A percentile compares a stretch with the other conserved stretches of the same genome.
These are phyloP conservation scores for Hylyphantes graminicola DNA, from an alignment of 1,140 invertebrate species.

Conservation along the genomic window DNA sequence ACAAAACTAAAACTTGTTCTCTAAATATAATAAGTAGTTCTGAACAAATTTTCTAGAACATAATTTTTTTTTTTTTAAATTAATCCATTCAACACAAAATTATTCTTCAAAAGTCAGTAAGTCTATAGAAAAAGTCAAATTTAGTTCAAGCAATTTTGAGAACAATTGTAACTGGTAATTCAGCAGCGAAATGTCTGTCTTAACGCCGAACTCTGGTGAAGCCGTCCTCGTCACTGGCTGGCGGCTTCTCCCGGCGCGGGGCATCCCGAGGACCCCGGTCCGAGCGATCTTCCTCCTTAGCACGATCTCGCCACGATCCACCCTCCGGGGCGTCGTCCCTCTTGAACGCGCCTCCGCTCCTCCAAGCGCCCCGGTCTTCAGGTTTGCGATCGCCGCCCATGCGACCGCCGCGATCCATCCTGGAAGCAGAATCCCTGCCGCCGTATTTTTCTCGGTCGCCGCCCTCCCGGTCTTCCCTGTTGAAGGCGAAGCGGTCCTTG, in stretches of 20 bases:
- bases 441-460: not conserved
- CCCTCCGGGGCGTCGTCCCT: slow-evolving; percentile 2
- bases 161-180: no score
- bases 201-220: slow-evolving; percentile 40
- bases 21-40: no score
- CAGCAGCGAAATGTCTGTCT: not conserved
- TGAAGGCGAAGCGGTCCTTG: not conserved
- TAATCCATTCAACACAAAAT: no score
- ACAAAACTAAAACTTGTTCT: no score
- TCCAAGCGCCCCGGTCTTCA: slow-evolving; percentile 6
- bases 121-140: no score
- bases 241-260: not conserved
- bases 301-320: slow-evolving; percentile 21
- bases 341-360: slow-evolving; percentile 8
- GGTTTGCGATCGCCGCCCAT: not conserved
- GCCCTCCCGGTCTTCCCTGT: slow-evolving; percentile 11
- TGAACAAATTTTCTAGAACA: no score
- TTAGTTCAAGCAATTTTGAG: no score
- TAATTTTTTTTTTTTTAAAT: no score
- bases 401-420: not conserved
- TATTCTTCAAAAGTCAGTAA: no score
- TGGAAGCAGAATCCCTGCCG: not conserved
- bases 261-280: slow-evolving; percentile 20
- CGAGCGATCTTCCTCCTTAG: not conserved
- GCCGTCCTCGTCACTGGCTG: slow-evolving; percentile 33